phyloP scores from a whole-genome alignment of 2,797 vertebrate species.

The Lophius americanus region DNA sequence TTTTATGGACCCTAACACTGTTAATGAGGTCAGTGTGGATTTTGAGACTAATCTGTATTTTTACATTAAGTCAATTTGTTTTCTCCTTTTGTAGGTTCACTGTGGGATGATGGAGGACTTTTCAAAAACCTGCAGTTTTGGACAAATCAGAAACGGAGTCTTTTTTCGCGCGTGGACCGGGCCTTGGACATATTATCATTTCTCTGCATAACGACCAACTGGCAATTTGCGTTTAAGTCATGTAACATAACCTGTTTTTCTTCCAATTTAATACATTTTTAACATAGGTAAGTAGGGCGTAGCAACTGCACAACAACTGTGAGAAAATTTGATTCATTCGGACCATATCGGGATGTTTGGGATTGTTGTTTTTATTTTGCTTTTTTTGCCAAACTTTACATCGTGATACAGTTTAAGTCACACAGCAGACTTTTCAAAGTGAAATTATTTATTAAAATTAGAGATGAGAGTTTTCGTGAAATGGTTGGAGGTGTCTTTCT shows the following conservation, averaged over 20 bases:
- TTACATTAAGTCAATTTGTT: slow-evolving; percentile 59
- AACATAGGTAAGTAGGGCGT: slow-evolving; percentile 40
- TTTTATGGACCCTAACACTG: slow-evolving; percentile 40
- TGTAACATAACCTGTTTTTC: slow-evolving; percentile 33
- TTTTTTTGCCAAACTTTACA: slow-evolving; percentile 39
- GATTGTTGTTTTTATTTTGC: slow-evolving; percentile 31
- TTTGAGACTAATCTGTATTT: slow-evolving; percentile 40
- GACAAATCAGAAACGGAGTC: slow-evolving; percentile 60
- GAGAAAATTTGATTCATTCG: slow-evolving; percentile 55
- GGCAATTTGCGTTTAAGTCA: slow-evolving; percentile 31
- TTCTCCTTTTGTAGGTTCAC: slow-evolving; percentile 71
- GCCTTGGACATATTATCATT: slow-evolving; percentile 66
- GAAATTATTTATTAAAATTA: slow-evolving; percentile 26
- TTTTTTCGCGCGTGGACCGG: slow-evolving; percentile 46
- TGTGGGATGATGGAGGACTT: slow-evolving; percentile 67
- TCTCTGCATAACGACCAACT: slow-evolving; percentile 38
- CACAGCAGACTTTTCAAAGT: slow-evolving; percentile 24
- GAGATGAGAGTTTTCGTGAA: slow-evolving; percentile 16
- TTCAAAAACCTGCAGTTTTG: slow-evolving; percentile 61
- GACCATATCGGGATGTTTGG: slow-evolving; percentile 48
- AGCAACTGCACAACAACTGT: slow-evolving; percentile 24
- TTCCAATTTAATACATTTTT: slow-evolving; percentile 24
- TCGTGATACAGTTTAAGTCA: slow-evolving; percentile 23
- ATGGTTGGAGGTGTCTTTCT: slow-evolving; percentile 22
- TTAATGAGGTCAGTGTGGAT: slow-evolving; percentile 47